phyloP scores from a whole-genome alignment of 2,888 invertebrate species.

The Ceratothoa steindachneri region DNA sequence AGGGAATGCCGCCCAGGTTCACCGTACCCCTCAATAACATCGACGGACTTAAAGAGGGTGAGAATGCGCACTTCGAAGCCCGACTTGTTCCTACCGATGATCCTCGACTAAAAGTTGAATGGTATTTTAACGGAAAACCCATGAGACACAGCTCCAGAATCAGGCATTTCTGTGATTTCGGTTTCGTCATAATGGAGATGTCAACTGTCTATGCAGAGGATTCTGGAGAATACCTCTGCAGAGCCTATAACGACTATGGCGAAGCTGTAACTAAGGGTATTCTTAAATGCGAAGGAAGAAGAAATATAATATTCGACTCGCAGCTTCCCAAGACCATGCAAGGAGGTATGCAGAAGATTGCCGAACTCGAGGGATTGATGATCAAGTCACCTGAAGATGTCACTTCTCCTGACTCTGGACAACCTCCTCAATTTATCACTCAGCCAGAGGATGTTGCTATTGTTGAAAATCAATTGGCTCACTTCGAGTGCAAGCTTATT shows the following conservation, averaged over 20 bases:
- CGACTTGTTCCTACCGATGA: conserved; percentile 84
- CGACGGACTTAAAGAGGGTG: conserved; percentile 81
- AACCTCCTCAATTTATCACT: conserved; percentile 78
- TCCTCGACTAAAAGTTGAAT: conserved; percentile 81
- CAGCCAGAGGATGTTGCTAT: conserved; percentile 78
- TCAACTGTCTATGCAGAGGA: conserved; percentile 95
- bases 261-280: conserved; percentile 67
- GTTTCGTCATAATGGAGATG: conserved; percentile 94
- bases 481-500: conserved; percentile 83
- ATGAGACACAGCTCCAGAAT: conserved; percentile 83
- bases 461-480: conserved; percentile 80
- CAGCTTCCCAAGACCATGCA: conserved; percentile 91
- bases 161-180: conserved; percentile 95
- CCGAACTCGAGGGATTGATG: conserved; percentile 81
- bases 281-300: conserved; percentile 59
- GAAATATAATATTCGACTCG: conserved; percentile 84
- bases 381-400: conserved; percentile 44
- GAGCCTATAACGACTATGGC: conserved; percentile 82
- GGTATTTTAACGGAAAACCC: conserved; percentile 91
- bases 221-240: conserved; percentile 68
- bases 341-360: conserved; percentile 86
- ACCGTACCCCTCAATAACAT: conserved; percentile 82
- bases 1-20: conserved; percentile 82
- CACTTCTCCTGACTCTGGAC: conserved; percentile 40
- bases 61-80: conserved; percentile 86